Evolutionary conservation across 2,113 vertebrate species (phyloP), one percentile per base, ranked within the genome.

Genomic region (Vicugna pacos): DNA sequence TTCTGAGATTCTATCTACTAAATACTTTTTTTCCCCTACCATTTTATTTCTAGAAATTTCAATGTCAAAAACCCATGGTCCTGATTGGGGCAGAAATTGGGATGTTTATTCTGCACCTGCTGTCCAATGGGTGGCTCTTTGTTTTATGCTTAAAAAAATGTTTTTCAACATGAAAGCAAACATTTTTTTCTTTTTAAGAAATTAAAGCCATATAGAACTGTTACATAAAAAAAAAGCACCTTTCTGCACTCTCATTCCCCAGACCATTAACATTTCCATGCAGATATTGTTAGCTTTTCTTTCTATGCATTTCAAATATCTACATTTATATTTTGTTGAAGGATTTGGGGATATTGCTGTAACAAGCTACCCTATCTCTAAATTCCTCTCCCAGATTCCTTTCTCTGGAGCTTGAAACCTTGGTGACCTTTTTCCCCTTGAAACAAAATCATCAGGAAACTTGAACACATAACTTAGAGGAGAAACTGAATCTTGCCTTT

Each of bases 21-120:
- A 80, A 72, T 12, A 12, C 13, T 70, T 65, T 42, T 35, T 35
- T 42, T 35, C 32, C 13, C 24, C n/a, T 79, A 24, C 35, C 28
- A 3, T 75, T 95, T 95, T 77, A 70, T 67, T 97, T 87, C 65
- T 82, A 56, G 70, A 90, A 75, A 58, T 65, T 56, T 75, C 82
- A 38, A 19, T 89, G 28, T 72, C 16, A 96, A 94, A 73, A 91
- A 6, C 38, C 8, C 52, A 46, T 1, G 7, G 4, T 95, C 60
- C 35, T 82, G 89, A 35, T 32, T 50, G 83, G 73, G 81, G 22
- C 52, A 38, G 56, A 83, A 87, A 42, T 54, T 2, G 58, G 15
- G 6, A 7, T 76, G 13, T 26, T 84, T 17, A 38, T 50, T 70
- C 65, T 58, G 24, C 0, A 76, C 6, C 35, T 38, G 30, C 46